Evolutionary conservation across 2,888 invertebrate genomes (phyloP).

Genomic region (Drymonia ruficornis): DNA sequence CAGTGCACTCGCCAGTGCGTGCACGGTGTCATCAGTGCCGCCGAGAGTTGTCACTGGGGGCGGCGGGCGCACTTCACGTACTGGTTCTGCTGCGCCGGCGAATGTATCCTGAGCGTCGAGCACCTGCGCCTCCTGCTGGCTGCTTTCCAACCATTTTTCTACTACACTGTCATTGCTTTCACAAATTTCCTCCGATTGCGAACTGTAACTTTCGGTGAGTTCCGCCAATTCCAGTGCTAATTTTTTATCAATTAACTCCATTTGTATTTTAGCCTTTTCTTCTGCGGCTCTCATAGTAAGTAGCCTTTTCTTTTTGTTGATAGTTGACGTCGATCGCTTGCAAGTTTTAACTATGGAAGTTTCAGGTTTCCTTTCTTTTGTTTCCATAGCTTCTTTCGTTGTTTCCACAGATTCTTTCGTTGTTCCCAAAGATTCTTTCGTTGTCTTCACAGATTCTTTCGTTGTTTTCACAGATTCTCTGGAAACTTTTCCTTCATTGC

Average conservation of each 20-base stretch:
- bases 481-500: too few relatives aligned
- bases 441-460: too few relatives aligned
- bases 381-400: too few relatives aligned
- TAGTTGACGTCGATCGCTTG: too few relatives aligned
- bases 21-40: conserved; percentile 9
- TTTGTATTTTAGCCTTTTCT: conserved; percentile 13
- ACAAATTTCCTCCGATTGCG: conserved; percentile 4
- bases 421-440: too few relatives aligned
- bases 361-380: too few relatives aligned
- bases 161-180: conserved; percentile 2
- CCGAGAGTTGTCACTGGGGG: conserved; percentile 4
- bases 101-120: background rate
- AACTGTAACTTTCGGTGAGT: conserved; percentile 16
- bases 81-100: background rate
- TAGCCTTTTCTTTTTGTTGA: background rate
- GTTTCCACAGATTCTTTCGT: too few relatives aligned
- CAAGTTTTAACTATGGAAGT: too few relatives aligned
- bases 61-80: background rate
- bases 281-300: background rate
- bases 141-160: conserved; percentile 14
- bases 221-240: conserved; percentile 20
- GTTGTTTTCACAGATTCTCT: too few relatives aligned
- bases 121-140: conserved; percentile 11
- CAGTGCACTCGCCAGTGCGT: conserved; percentile 11
- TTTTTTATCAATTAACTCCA: conserved; percentile 14